Percentiles rank a stretch among this genome's conserved stretches.
Evolutionary conservation across 2,113 vertebrate genomes (phyloP).

Genomic region (Apodemus speciosus): DNA sequence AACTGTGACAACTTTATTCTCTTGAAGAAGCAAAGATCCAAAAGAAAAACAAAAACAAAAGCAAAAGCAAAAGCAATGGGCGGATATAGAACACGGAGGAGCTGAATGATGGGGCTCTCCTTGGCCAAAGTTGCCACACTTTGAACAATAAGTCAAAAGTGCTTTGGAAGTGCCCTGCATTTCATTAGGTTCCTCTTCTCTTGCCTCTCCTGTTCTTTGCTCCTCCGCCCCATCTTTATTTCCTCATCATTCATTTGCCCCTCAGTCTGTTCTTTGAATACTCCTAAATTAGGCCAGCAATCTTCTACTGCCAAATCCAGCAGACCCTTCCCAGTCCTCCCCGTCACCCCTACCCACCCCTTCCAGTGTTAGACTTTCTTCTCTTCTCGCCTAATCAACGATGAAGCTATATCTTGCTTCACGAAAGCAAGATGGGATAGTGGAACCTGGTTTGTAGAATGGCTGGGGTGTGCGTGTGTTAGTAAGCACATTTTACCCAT

Average conservation of each 20-base stretch:
- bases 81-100: neutral
- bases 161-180: conserved; percentile 16
- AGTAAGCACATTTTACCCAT: conserved; percentile 22
- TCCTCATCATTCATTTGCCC: conserved; percentile 39
- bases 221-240: neutral
- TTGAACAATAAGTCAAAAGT: conserved; percentile 20
- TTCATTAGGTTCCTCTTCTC: conserved; percentile 10
- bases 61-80: neutral
- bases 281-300: conserved; percentile 32
- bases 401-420: neutral
- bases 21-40: conserved; percentile 51
- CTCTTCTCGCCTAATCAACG: neutral
- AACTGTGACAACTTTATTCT: conserved; percentile 5
- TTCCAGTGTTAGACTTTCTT: conserved; percentile 25
- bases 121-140: conserved; percentile 19
- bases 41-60: neutral
- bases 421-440: neutral
- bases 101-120: neutral
- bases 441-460: neutral
- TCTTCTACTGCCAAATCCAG: neutral
- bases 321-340: neutral
- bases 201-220: neutral
- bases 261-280: conserved; percentile 25
- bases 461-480: neutral
- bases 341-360: neutral